Conservation (phyloP, 2,113 vertebrate genomes). For the Ailurus styani region DNA sequence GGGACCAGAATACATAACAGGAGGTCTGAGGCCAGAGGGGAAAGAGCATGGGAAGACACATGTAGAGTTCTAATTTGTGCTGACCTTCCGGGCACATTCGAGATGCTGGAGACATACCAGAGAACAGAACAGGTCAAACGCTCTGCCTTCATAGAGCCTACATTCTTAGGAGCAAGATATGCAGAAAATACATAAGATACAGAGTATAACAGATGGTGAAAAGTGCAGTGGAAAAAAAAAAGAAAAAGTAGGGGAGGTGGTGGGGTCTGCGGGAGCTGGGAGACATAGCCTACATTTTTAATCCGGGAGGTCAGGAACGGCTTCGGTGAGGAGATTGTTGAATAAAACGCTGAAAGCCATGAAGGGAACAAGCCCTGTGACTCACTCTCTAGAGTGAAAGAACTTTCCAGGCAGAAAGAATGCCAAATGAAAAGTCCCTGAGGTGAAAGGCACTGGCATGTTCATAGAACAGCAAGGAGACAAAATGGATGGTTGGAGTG, state of each 20-base stretch:
- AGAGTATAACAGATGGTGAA: not conserved
- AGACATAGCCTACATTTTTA: not conserved
- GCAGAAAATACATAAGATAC: not conserved
- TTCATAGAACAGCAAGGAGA: not conserved
- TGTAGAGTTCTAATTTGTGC: not conserved
- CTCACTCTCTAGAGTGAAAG: not conserved
- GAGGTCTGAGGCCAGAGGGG: not conserved
- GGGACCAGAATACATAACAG: too few species aligned
- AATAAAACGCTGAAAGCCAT: not conserved
- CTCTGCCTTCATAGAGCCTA: not conserved
- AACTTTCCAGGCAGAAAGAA: not conserved
- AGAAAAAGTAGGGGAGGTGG: not conserved
- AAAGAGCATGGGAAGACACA: not conserved
- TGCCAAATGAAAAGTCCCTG: not conserved
- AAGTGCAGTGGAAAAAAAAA: not conserved
- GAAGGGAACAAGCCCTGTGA: not conserved
- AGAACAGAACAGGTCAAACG: not conserved
- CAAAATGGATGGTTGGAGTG: not conserved
- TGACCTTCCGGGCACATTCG: not conserved
- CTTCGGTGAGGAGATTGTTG: not conserved
- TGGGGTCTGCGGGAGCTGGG: not conserved
- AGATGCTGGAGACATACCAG: not conserved
- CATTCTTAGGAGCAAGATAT: not conserved
- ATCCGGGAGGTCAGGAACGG: not conserved
- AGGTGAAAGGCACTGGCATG: not conserved